phyloP scores from a whole-genome alignment of 2,888 invertebrate species.

The Ornithoptera priamus region DNA sequence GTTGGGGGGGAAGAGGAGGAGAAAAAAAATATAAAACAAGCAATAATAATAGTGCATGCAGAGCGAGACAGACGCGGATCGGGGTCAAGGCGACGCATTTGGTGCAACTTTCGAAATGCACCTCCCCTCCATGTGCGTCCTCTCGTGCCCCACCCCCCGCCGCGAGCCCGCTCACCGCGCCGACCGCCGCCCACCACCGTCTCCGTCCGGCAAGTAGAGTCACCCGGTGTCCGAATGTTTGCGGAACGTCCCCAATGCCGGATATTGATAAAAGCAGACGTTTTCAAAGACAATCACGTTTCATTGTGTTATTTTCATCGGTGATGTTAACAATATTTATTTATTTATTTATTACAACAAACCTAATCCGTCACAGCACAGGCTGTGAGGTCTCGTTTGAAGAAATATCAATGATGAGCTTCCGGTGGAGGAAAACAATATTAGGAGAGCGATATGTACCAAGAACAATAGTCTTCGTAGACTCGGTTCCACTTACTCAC shows the following conservation, averaged over 20 bases:
- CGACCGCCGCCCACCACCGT: conserved; percentile 18
- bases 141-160: conserved; percentile 30
- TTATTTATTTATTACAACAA: too few species aligned
- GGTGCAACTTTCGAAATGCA: conserved; percentile 67
- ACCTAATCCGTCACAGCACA: too few species aligned
- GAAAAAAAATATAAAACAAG: conserved; percentile 34
- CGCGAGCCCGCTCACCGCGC: conserved; percentile 33
- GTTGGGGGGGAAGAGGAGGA: neutral
- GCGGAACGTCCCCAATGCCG: conserved; percentile 7
- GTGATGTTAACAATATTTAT: too few species aligned
- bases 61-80: conserved; percentile 44
- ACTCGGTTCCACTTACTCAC: too few species aligned
- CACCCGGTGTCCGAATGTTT: conserved; percentile 8
- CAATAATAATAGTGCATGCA: conserved; percentile 47
- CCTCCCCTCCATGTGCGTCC: conserved; percentile 39
- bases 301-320: too few species aligned
- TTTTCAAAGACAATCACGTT: too few species aligned
- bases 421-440: too few species aligned
- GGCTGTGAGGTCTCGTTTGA: too few species aligned
- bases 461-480: too few species aligned
- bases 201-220: conserved; percentile 18
- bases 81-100: conserved; percentile 67
- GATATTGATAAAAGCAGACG: too few species aligned
- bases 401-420: too few species aligned
- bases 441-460: too few species aligned